Evolutionary conservation across 1,140 invertebrate species (phyloP).

Genomic region (Leguminivora glycinivorella): DNA sequence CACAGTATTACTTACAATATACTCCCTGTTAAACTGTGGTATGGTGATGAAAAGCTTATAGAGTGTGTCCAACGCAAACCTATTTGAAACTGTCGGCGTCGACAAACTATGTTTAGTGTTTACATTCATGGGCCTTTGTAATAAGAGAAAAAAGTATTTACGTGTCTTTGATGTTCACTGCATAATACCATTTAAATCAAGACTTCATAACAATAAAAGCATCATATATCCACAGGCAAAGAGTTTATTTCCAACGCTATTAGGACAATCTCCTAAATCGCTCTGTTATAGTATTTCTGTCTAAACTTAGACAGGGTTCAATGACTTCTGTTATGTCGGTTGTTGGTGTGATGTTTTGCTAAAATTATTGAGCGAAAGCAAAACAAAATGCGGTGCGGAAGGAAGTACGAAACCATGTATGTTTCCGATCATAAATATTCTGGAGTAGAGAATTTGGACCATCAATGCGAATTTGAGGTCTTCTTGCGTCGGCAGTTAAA

Average conservation of each 20-base stretch:
- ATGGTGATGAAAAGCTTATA: no score
- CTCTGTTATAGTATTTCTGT: conserved; percentile 35
- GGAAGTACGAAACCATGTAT: conserved; percentile 1
- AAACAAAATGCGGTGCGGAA: not conserved
- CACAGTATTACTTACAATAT: no score
- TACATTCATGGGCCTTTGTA: no score
- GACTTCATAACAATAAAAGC: conserved; percentile 32
- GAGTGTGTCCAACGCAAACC: no score
- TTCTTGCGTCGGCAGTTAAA: no score
- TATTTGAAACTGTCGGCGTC: no score
- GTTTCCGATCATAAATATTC: conserved; percentile 5
- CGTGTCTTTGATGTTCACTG: not conserved
- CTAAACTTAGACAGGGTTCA: conserved; percentile 31
- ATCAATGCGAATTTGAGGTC: not conserved
- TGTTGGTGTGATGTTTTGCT: not conserved
- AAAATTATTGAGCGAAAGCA: not conserved
- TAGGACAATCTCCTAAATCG: conserved; percentile 38
- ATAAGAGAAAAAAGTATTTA: no score
- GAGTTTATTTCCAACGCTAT: conserved; percentile 37
- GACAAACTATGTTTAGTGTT: no score
- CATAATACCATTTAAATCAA: conserved; percentile 13
- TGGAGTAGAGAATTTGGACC: not conserved
- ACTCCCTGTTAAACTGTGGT: no score
- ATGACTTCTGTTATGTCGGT: not conserved
- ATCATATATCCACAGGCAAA: conserved; percentile 20